Base-by-base conservation (phyloP, 2,888 invertebrate species). In the Aleiodes leptofemur region DNA sequence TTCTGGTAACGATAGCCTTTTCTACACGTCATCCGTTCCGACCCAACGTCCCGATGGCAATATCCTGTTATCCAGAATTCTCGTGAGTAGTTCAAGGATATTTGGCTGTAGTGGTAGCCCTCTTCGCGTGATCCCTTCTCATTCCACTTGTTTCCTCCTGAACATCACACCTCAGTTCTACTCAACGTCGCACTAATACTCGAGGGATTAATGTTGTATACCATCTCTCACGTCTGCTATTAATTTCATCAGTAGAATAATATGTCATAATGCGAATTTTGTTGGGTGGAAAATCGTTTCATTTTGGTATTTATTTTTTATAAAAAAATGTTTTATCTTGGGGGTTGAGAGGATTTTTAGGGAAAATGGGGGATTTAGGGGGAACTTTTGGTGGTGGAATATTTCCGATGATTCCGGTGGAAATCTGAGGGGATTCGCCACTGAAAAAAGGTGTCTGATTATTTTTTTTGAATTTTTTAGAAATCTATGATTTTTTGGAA, bases 161-260 rank as follows among this genome's bases (percentile, higher is more conserved):
- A 51, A 29, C 70, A 43, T 55, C 71, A 56, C 38, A 57, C 72
- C 68, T 73, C 74, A 74, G 72, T 70, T 80, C 74, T 79, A 80
- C 81, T 80, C 80, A 82, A 76, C 80, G 81, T 81, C 81, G 82
- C 83, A 81, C 85, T 85, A 85, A 86, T 86, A 81, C 85, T 81
- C 78, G 73, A 76, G 83, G 86, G 85, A 87, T 87, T 87, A 87
- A 87, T 87, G 86, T 85, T 86, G 84, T 83, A 83, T 81, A 82
- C 82, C 81, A 78, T 72, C 77, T 74, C 82, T 85, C 84, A 82
- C 82, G 80, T 79, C 83, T 73, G 83, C 86, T 85, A 87, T 87
- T 87, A 86, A 87, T 87, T 87, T 86, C 83, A 86, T 86, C 83
- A 83, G 76, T 77, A 80, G 82, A 87, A 85, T 84, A 86, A 87